Evolutionary conservation across 64 coral and sea anemone species (phyloP), one percentile per base, ranked within the genome.

Genomic region (Actinia equina): DNA sequence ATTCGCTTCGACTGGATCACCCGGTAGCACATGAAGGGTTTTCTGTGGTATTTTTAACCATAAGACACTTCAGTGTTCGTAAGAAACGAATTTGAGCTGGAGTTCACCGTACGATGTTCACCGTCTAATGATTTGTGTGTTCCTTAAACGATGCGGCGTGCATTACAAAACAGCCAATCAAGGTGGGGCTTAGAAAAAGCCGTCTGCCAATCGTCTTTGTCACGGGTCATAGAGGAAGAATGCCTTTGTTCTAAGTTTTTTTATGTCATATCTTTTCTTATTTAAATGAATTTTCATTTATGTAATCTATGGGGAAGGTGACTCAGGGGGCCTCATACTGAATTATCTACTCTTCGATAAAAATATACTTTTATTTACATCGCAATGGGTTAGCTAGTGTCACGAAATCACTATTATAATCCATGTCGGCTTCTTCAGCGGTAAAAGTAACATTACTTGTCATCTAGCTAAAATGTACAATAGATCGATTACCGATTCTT

Each of bases 81-180:
- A 22, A 49, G 42, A 44, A 52, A 14, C 78, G 49, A 65, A 81
- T 81, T 27, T 74, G 23, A 74, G 69, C 69, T 74, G 22, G 62
- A 65, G 62, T 74, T 74, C 8, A 71, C 69, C 69, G 69, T 65
- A 65, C 27, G 78, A 25, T 52, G 42, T 52, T 49, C 42, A 81
- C 43, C 42, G 78, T 81, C 49, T 81, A 51, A 22, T 44, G 44
- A 52, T 52, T 20, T 81, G 78, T 81, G 78, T 81, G 43, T 81
- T 81, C 78, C 78, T 23, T 3, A 26, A 5, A 44, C 20, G 20
- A 49, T 81, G 78, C 49, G 42, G 42, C 78, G 78, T 81, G 78
- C 44, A 81, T 81, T 81, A 49, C 78, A 44, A 81, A 81, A 44
- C 78, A 52, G 22, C 78, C 78, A 81, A 81, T 81, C 78, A 52